Conservation (phyloP, 2,797 vertebrate genomes). For the Pantherophis alleghaniensis region DNA sequence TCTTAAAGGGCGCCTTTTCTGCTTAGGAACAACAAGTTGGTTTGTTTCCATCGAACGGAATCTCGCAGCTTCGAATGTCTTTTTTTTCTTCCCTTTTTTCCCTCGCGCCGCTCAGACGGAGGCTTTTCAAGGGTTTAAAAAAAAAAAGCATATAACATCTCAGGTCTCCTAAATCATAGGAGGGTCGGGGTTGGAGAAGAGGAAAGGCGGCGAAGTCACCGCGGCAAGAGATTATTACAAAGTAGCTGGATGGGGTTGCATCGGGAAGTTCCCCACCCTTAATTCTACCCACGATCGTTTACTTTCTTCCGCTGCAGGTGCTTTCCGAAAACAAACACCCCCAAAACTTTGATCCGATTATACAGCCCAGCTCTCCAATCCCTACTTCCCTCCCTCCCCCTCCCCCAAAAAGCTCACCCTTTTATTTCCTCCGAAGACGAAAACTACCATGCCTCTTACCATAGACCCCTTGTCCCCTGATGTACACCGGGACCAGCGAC, state of each 20-base stretch:
- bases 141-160: neutral
- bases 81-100: fast-evolving
- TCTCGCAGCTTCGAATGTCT: neutral
- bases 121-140: neutral
- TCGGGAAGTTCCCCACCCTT: neutral
- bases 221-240: slow-evolving; percentile 23
- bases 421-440: neutral
- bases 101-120: neutral
- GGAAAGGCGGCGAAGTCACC: neutral
- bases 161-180: neutral
- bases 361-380: neutral
- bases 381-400: neutral
- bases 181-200: neutral
- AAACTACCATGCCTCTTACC: slow-evolving; percentile 66
- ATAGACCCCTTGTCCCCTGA: slow-evolving; percentile 76
- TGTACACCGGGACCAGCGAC: slow-evolving; percentile 69
- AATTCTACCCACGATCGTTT: slow-evolving; percentile 5
- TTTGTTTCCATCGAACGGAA: neutral
- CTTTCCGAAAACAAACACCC: neutral
- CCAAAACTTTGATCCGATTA: slow-evolving; percentile 55
- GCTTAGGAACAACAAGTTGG: neutral
- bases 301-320: slow-evolving; percentile 59
- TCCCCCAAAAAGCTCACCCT: neutral
- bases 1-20: too few species aligned
- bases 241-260: slow-evolving; percentile 22